phyloP scores from a whole-genome alignment of 2,888 invertebrate species.

The Anticlea derivata region DNA sequence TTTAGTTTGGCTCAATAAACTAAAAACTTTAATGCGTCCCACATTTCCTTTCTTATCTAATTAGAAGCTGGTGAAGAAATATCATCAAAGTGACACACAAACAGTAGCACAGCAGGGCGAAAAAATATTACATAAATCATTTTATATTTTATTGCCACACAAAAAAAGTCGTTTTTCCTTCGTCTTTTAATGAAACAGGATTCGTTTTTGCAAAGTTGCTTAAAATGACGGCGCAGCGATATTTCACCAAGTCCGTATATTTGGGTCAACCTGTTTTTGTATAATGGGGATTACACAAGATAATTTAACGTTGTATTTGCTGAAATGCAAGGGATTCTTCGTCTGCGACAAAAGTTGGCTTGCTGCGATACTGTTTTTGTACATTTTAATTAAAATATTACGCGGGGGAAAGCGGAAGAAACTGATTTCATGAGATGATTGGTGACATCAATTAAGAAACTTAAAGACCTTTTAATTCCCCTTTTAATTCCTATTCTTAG shows the following conservation, averaged over 20 bases:
- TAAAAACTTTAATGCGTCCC: slow-evolving; percentile 35
- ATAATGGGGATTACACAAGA: slow-evolving; percentile 79
- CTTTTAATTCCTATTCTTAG: neutral
- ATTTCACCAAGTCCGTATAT: slow-evolving; percentile 76
- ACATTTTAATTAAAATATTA: slow-evolving; percentile 81
- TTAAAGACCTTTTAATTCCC: no score
- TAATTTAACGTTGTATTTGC: slow-evolving; percentile 78
- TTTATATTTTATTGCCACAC: slow-evolving; percentile 61
- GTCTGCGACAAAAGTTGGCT: slow-evolving; percentile 72
- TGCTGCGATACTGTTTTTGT: slow-evolving; percentile 70
- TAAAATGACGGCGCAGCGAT: slow-evolving; percentile 77
- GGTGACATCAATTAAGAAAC: no score
- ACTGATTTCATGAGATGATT: neutral
- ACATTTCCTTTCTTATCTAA: slow-evolving; percentile 62
- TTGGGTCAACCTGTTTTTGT: slow-evolving; percentile 83
- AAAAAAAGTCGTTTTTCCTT: slow-evolving; percentile 65
- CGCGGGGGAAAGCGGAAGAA: slow-evolving; percentile 47
- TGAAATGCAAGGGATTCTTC: slow-evolving; percentile 71
- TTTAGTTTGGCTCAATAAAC: neutral
- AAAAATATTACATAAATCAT: slow-evolving; percentile 52
- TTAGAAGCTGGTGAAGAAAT: slow-evolving; percentile 65
- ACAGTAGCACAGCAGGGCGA: slow-evolving; percentile 58
- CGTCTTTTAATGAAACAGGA: slow-evolving; percentile 59
- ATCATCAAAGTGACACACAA: slow-evolving; percentile 68
- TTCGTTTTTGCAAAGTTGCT: slow-evolving; percentile 80